Evolutionary conservation across 2,113 vertebrate species (phyloP).

Genomic region (Naja naja): DNA sequence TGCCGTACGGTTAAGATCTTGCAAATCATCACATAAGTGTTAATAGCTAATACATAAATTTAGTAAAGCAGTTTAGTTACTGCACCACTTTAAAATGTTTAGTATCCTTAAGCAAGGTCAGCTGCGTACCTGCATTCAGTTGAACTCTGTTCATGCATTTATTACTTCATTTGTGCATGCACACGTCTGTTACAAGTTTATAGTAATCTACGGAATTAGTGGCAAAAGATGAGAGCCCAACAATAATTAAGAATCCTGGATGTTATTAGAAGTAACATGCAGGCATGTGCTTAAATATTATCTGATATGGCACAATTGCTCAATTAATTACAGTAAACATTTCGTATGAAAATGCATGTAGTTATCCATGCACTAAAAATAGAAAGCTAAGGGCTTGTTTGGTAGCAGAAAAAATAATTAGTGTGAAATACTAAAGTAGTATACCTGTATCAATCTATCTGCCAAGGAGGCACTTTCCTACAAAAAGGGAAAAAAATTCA

Average conservation of each 20-base stretch:
- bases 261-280: constrained; percentile 68
- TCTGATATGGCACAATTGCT: constrained; percentile 57
- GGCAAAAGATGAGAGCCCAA: constrained; percentile 62
- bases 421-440: constrained; percentile 71
- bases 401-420: constrained; percentile 42
- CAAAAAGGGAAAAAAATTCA: constrained; percentile 87
- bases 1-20: constrained; percentile 49
- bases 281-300: constrained; percentile 48
- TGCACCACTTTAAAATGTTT: constrained; percentile 54
- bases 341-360: constrained; percentile 70
- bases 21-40: constrained; percentile 58
- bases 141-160: constrained; percentile 75
- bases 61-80: constrained; percentile 61
- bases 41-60: constrained; percentile 59
- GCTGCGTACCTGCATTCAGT: constrained; percentile 50
- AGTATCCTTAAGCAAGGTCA: constrained; percentile 57
- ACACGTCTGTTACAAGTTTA: constrained; percentile 55
- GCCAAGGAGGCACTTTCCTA: constrained; percentile 99
- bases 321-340: constrained; percentile 54
- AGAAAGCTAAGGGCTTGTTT: constrained; percentile 37
- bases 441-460: constrained; percentile 99
- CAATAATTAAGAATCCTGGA: constrained; percentile 53
- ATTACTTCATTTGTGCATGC: constrained; percentile 71
- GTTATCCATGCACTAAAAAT: constrained; percentile 70
- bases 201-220: constrained; percentile 43